Percentiles rank a stretch among this genome's conserved stretches.
Evolutionary conservation across 2,888 invertebrate species (phyloP).

Genomic region (Trissoscelio sp.): DNA sequence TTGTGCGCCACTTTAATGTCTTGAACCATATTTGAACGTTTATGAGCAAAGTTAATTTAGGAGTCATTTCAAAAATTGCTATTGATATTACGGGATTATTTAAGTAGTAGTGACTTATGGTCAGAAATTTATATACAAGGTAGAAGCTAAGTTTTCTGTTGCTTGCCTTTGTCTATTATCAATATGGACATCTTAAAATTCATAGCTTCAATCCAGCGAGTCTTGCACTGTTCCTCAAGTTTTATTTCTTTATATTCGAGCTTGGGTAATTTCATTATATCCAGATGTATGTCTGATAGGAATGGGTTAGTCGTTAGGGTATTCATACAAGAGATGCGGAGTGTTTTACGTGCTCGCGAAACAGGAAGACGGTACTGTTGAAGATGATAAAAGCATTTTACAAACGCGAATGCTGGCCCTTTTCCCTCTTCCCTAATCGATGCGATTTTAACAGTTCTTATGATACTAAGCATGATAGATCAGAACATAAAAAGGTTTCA

Average conservation of each 20-base stretch:
- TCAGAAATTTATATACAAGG: no score
- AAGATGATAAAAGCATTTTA: slow-evolving; percentile 18
- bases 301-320: slow-evolving; percentile 73
- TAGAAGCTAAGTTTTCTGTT: no score
- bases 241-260: slow-evolving; percentile 67
- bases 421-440: neutral
- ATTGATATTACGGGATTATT: slow-evolving; percentile 1
- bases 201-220: slow-evolving; percentile 58
- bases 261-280: slow-evolving; percentile 80
- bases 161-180: slow-evolving; percentile 56
- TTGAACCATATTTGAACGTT: slow-evolving; percentile 43
- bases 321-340: slow-evolving; percentile 67
- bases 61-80: slow-evolving; percentile 6
- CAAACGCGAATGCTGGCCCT: neutral
- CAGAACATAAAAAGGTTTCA: no score
- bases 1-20: slow-evolving; percentile 27
- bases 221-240: slow-evolving; percentile 37
- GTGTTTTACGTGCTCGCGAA: slow-evolving; percentile 54
- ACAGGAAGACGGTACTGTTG: slow-evolving; percentile 66
- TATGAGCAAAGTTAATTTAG: neutral
- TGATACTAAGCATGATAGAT: no score
- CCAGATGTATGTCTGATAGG: slow-evolving; percentile 76
- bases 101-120: slow-evolving; percentile 23
- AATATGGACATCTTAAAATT: slow-evolving; percentile 70
- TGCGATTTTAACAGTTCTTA: neutral